Evolutionary conservation across 2,113 vertebrate species (phyloP).

Genomic region (Varanus salvator): DNA sequence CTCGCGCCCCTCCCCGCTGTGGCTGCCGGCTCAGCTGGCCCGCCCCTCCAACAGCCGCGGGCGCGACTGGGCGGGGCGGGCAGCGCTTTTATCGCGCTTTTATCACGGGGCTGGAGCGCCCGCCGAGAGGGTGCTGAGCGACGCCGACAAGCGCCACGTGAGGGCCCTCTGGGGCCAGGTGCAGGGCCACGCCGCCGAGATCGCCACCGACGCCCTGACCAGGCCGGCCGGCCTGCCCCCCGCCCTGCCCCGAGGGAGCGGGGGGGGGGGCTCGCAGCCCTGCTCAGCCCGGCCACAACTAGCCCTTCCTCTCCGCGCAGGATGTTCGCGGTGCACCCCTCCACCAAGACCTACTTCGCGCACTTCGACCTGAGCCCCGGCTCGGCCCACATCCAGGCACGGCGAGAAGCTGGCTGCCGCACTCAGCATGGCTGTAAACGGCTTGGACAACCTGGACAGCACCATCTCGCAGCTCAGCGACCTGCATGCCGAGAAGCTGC

Average conservation of each 20-base stretch:
- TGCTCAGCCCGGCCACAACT: too few relatives aligned
- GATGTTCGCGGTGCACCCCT: constrained; percentile 59
- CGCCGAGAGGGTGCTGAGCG: not conserved
- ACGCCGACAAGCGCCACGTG: not conserved
- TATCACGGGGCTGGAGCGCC: too few relatives aligned
- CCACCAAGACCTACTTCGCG: constrained; percentile 90
- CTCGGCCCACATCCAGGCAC: constrained; percentile 73
- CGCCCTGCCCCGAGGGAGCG: too few relatives aligned
- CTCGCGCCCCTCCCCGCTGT: too few relatives aligned
- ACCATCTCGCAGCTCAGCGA: constrained; percentile 83
- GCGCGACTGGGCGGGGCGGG: too few relatives aligned
- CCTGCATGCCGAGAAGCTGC: constrained; percentile 87
- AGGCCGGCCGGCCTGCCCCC: too few relatives aligned
- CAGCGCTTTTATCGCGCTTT: too few relatives aligned
- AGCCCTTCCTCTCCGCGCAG: not conserved
- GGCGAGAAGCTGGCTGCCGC: constrained; percentile 77
- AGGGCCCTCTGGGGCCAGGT: not conserved
- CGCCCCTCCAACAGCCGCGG: too few relatives aligned
- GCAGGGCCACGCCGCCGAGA: not conserved
- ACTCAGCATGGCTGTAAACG: constrained; percentile 67
- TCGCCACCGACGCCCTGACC: not conserved
- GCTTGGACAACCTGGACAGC: constrained; percentile 78
- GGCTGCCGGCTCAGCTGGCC: too few relatives aligned
- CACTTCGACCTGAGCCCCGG: constrained; percentile 80
- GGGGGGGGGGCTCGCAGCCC: too few relatives aligned